phyloP scores from a whole-genome alignment of 2,888 invertebrate species.

The Coelogynopora nodosa region DNA sequence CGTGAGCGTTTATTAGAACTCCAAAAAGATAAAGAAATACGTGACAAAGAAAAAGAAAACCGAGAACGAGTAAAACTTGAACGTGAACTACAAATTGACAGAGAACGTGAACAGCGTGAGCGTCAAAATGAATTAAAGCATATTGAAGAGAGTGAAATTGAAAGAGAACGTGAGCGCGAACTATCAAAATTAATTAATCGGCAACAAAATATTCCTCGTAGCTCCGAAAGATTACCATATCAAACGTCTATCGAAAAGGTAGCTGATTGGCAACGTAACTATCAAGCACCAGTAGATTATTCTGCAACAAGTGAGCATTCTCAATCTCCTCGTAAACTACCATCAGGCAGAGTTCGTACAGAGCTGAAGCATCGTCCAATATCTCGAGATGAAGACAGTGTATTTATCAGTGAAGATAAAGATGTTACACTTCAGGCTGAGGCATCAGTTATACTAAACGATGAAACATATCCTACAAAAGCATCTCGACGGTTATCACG shows the following conservation, averaged over 20 bases:
- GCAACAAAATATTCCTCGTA: not conserved
- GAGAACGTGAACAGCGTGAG: not conserved
- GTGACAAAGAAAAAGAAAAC: not conserved
- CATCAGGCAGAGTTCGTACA: not conserved
- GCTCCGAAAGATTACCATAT: not conserved
- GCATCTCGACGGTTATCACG: not conserved
- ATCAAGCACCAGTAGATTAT: not conserved
- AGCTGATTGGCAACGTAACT: constrained; percentile 32
- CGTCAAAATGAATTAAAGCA: constrained; percentile 29
- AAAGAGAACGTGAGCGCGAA: not conserved
- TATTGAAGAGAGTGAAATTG: not conserved
- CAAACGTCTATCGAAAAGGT: constrained; percentile 16
- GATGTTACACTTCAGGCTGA: not conserved
- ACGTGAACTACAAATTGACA: not conserved
- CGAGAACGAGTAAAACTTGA: not conserved
- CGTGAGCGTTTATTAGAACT: not conserved
- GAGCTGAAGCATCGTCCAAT: not conserved
- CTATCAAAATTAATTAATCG: not conserved
- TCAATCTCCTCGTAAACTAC: not conserved
- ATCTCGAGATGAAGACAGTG: not conserved
- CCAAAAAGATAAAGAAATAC: not conserved
- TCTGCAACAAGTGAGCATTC: not conserved
- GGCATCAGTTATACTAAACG: not conserved
- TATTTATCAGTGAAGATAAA: not conserved
- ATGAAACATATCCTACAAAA: not conserved